Evolutionary conservation across 2,888 invertebrate genomes (phyloP).

Genomic region (Trachelus tabidus): DNA sequence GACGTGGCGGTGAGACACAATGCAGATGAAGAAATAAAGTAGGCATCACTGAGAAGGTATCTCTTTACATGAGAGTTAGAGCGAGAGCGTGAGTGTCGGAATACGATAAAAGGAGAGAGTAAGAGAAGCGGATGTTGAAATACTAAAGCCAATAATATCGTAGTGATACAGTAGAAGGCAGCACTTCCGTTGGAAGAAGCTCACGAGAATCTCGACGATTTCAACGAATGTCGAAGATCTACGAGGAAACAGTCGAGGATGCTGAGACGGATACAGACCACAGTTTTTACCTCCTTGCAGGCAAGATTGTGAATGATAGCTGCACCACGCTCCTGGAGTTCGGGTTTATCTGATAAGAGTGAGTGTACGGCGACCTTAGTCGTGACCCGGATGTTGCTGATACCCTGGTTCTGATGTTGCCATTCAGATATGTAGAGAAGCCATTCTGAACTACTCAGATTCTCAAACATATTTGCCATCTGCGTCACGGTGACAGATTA

Average conservation of each 20-base stretch:
- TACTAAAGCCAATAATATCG: background rate
- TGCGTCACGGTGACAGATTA: slow-evolving; percentile 55
- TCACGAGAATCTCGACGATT: background rate
- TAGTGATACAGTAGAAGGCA: slow-evolving; percentile 30
- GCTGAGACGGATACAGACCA: slow-evolving; percentile 81
- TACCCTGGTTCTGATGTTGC: slow-evolving; percentile 79
- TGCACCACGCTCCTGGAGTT: slow-evolving; percentile 83
- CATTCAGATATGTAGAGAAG: slow-evolving; percentile 94
- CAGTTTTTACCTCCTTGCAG: slow-evolving; percentile 96
- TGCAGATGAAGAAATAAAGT: background rate
- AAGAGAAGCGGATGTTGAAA: background rate
- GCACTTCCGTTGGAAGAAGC: slow-evolving; percentile 36
- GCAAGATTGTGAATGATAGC: slow-evolving; percentile 92
- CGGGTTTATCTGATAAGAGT: slow-evolving; percentile 77
- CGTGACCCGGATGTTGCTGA: slow-evolving; percentile 90
- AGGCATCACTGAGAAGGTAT: background rate
- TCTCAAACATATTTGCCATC: slow-evolving; percentile 92
- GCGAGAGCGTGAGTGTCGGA: background rate
- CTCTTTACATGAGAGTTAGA: background rate
- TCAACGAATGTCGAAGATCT: background rate
- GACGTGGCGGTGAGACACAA: background rate
- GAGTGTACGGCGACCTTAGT: slow-evolving; percentile 92
- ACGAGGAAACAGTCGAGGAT: slow-evolving; percentile 3
- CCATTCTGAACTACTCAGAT: slow-evolving; percentile 91
- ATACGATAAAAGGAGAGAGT: background rate